Conservation (phyloP, 2,797 vertebrate species). For the Oreonectes daqikongensis region DNA sequence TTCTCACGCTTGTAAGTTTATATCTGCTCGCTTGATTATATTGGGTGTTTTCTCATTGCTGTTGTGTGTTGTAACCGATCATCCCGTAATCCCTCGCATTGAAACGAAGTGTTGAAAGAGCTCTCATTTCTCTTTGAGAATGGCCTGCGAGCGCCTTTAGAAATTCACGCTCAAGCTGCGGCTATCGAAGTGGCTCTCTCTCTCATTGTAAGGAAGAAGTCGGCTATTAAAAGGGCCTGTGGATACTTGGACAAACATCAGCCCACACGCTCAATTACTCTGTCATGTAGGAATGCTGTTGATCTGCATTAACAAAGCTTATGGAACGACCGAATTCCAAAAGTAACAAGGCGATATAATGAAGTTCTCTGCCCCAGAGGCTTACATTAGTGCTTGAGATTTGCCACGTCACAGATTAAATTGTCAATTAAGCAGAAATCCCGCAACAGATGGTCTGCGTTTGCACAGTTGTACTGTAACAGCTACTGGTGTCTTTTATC, state of each 20-base stretch:
- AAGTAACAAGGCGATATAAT: slow-evolving; percentile 52
- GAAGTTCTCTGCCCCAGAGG: slow-evolving; percentile 44
- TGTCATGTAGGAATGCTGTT: slow-evolving; percentile 54
- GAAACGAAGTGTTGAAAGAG: neutral
- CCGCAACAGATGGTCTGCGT: slow-evolving; percentile 58
- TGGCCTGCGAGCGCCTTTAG: neutral
- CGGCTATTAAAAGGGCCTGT: slow-evolving; percentile 40
- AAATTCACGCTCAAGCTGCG: neutral
- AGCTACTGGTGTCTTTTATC: slow-evolving; percentile 46
- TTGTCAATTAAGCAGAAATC: slow-evolving; percentile 57
- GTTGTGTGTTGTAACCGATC: neutral
- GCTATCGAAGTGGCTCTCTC: slow-evolving; percentile 36
- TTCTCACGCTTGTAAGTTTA: slow-evolving; percentile 8
- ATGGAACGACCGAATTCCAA: slow-evolving; percentile 47
- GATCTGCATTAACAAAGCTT: slow-evolving; percentile 46
- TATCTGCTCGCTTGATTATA: slow-evolving; percentile 9
- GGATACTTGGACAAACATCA: slow-evolving; percentile 47
- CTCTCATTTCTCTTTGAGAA: neutral
- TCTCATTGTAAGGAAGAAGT: slow-evolving; percentile 37
- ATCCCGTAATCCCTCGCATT: slow-evolving; percentile 1
- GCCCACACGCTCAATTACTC: slow-evolving; percentile 46
- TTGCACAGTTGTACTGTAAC: slow-evolving; percentile 49
- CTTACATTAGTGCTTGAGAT: slow-evolving; percentile 51
- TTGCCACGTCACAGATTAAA: slow-evolving; percentile 48
- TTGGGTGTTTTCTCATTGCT: slow-evolving; percentile 7